phyloP scores from a whole-genome alignment of 2,888 invertebrate species.

The Eupithecia inturbata region DNA sequence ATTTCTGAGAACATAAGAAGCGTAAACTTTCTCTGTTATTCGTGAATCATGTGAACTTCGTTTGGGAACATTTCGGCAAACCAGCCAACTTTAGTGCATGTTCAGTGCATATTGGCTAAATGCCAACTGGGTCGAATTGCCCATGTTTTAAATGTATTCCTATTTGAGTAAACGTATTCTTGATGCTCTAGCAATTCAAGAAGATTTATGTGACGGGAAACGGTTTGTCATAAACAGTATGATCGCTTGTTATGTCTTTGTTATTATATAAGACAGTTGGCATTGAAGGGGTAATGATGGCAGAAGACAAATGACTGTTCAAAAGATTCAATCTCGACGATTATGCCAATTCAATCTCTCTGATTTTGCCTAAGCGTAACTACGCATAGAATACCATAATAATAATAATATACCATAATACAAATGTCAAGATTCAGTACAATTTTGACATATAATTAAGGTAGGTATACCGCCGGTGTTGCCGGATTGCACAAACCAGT shows the following conservation, averaged over 20 bases:
- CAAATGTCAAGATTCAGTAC: no score
- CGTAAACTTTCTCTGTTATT: constrained; percentile 46
- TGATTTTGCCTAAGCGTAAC: background rate
- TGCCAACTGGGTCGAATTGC: constrained; percentile 74
- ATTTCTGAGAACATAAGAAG: constrained; percentile 42
- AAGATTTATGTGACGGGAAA: constrained; percentile 2
- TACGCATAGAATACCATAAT: no score
- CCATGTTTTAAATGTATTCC: constrained; percentile 55
- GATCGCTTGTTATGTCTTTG: background rate
- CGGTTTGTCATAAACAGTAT: background rate
- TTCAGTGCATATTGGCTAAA: constrained; percentile 62
- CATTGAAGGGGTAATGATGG: background rate
- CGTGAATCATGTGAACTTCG: constrained; percentile 39
- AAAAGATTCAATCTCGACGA: background rate
- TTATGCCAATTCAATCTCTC: background rate
- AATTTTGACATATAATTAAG: no score
- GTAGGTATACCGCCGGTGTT: no score
- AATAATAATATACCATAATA: no score
- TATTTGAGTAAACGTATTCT: constrained; percentile 51
- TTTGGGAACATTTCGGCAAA: constrained; percentile 48
- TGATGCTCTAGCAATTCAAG: constrained; percentile 16
- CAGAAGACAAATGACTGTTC: background rate
- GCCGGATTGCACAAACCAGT: no score
- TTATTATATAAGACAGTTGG: background rate
- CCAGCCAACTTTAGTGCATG: constrained; percentile 46